Base-by-base conservation (phyloP, 2,888 invertebrate genomes). In the Meteorus cinctellus region DNA sequence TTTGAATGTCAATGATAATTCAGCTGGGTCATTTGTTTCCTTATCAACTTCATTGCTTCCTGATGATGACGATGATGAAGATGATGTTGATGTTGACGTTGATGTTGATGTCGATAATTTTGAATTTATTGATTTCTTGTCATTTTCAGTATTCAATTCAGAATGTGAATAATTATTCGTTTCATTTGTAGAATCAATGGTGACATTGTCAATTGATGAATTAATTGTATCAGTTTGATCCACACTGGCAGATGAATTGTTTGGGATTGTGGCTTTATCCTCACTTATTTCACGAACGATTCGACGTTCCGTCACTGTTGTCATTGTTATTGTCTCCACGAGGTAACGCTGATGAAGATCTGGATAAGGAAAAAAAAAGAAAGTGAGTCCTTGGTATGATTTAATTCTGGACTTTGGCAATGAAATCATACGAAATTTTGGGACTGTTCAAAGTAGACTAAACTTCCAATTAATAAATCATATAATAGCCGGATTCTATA, bases 301-400 rank as follows among this genome's bases (percentile, higher is more conserved):
- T 75, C 93, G 91, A 77, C 92, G 91, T 87, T 94, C 93, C 81
- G 93, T 93, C 81, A 93, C 92, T 81, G 93, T 93, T 83, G 93
- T 93, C 93, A 93, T 92, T 82, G 93, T 93, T 87, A 93, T 92
- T 81, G 93, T 93, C 89, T 93, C 93, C 87, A 93, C 92, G 86
- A 93, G 91, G 86, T 92, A 92, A 73, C 91, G 90, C 84, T 92
- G 92, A 72, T 89, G 89, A 72, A 86, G 78, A 76, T 89, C 88
- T 87, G 81, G 10, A 79, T 45, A 60, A 16, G 69, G 77, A 69
- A 72, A 66, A 79, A 69, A n/a, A 19, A 60, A 63, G 3, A 12
- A 31, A 6, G 67, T 41, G 4, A 60, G 34, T 34, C 8, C 34
- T 6, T 6, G 5, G 41, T 12, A 41, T 12, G 6, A 41, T 12